Conservation (phyloP, 2,113 vertebrate species). For the Halichoerus grypus region DNA sequence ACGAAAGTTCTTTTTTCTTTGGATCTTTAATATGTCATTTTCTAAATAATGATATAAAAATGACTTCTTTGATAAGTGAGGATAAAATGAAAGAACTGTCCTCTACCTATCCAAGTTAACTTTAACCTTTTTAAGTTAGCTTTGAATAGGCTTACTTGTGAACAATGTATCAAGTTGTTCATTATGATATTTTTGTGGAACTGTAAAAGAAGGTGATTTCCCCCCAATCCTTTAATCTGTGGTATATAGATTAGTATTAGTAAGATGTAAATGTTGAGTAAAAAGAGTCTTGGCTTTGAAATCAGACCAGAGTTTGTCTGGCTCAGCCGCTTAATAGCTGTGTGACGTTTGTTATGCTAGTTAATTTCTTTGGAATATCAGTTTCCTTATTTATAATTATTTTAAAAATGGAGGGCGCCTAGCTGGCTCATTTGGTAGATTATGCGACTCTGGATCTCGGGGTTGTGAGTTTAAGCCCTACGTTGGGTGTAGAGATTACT, state of each 20-base stretch:
- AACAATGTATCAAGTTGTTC: neutral
- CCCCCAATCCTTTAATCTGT: neutral
- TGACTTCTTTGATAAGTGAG: constrained; percentile 14
- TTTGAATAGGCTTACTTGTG: neutral
- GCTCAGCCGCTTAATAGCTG: neutral
- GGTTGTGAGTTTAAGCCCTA: neutral
- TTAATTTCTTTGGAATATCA: constrained; percentile 28
- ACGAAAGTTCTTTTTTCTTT: neutral
- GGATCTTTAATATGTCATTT: neutral
- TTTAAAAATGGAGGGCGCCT: neutral
- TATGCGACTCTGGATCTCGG: neutral
- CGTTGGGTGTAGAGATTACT: neutral
- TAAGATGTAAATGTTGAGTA: constrained; percentile 19
- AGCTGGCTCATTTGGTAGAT: neutral
- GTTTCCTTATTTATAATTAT: neutral
- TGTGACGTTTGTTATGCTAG: neutral
- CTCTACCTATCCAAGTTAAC: neutral
- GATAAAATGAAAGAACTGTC: constrained; percentile 22
- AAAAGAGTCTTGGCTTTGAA: constrained; percentile 20
- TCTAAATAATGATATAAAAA: neutral
- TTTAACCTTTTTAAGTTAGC: constrained; percentile 36
- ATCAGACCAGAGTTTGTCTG: neutral
- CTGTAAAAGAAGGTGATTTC: neutral
- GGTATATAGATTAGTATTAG: neutral
- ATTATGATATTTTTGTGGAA: neutral